These are phyloP conservation scores for Chaetogeoica ovagalla DNA, from an alignment of 2,888 invertebrate genomes.

Conservation along the genomic window DNA sequence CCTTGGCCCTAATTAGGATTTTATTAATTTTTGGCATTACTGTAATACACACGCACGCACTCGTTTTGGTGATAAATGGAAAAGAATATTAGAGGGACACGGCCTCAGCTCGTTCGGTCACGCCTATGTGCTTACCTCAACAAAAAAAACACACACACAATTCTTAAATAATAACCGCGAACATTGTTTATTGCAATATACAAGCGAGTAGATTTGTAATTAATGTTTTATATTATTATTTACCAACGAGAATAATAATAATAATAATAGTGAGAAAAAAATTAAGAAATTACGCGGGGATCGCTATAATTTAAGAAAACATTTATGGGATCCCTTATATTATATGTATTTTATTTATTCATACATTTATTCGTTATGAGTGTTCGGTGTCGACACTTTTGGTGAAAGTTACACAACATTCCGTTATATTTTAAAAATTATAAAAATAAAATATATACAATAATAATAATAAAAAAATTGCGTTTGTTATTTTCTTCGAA, in stretches of 20 bases:
- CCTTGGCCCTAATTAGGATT: conserved; percentile 36
- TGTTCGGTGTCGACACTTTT: not conserved
- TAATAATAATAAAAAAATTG: conserved; percentile 1
- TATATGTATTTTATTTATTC: too few relatives aligned
- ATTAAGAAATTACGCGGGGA: too few relatives aligned
- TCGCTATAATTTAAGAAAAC: not conserved
- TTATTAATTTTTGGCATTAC: conserved; percentile 12
- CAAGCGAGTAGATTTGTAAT: not conserved
- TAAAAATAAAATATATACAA: not conserved
- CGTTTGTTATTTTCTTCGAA: not conserved
- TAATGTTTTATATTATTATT: conserved; percentile 23
- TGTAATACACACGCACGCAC: not conserved
- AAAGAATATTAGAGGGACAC: conserved; percentile 2
- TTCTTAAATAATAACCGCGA: conserved; percentile 3
- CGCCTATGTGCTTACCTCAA: conserved; percentile 26
- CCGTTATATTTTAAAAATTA: conserved; percentile 11
- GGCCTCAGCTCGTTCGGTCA: conserved; percentile 24
- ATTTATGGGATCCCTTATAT: conserved; percentile 4
- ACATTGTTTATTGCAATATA: not conserved
- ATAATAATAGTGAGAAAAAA: not conserved
- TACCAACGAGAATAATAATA: conserved; percentile 26
- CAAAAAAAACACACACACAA: not conserved
- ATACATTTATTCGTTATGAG: not conserved
- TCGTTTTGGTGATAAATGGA: conserved; percentile 1
- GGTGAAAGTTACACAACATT: conserved; percentile 16